Base-by-base conservation (phyloP, 1,140 invertebrate genomes). In the Ceratosolen solmsi region DNA sequence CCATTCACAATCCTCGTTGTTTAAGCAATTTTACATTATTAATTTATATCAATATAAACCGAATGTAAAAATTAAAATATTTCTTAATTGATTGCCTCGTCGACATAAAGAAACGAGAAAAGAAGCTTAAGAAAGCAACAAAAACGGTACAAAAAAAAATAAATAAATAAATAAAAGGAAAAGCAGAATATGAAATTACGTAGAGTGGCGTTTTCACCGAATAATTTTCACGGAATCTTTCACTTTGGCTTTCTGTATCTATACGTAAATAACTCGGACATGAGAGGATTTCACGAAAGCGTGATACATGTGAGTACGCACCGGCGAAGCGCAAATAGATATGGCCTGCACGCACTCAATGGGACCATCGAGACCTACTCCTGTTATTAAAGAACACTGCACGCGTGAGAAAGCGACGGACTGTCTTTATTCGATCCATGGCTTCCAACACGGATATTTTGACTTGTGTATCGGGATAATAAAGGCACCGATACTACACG, bases 271-370 rank as follows among this genome's bases (percentile, higher is more conserved):
- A 70, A 41, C 36, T 41, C 33, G 20, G 65, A 75, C 65, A 41
- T 15, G 75, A 78, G 77, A 25, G 65, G 25, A 81, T 83, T 76
- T 79, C 80, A 63, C 80, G 82, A 85, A 85, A 85, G 83, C 82
- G 85, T 84, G 82, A 85, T 83, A 78, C 51, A 77, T 38, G 46
- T 17, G 2, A 8, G 36, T 20, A 27, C 41, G 41, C 38, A 38
- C 38, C 8, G 20, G 36, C 13, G 3, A 36, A 65, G 27, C 33
- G 72, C 38, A 77, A 63, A 77, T 77, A 56, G 56, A 77, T 63
- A 65, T 65, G 60, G 27, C 17, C 11, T 5, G 60, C 17, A 41
- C 36, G 60, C 8, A 65, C 17, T 65, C 60, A 33, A 33, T 25
- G 8, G 60, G 20, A 25, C 7, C 30, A n/a, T n/a, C n/a, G n/a